Evolutionary conservation across 1,140 invertebrate species (phyloP), one percentile per base, ranked within the genome.

Genomic region (Branchinecta lindahli): DNA sequence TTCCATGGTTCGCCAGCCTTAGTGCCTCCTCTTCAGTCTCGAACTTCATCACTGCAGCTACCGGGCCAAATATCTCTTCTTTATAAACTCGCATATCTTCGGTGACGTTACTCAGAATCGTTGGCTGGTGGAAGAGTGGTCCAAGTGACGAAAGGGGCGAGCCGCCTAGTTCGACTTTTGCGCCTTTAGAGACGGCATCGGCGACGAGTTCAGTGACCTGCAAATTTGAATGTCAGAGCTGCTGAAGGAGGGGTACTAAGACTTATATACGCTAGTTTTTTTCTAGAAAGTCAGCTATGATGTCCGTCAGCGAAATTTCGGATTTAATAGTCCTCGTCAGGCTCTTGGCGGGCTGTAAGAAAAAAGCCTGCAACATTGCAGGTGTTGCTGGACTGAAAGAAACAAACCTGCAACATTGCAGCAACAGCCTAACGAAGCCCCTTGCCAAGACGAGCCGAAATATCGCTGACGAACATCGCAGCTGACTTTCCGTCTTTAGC

Each of bases 21-120:
- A 99, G 68, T 15, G 85, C 95, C 77, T 98, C 94, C 65, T 90
- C 86, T 80, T 99, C 96, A 20, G 84, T 86, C 73, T 87, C 85
- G 79, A 99, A 97, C 73, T 88, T 91, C 69, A 92, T 84, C 74
- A 95, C 85, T 9, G 88, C 84, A 70, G 89, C 90, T 12, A 99
- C 86, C 0, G 96, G 96, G 0, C 96, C 96, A 82, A 99, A 99
- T 70, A 98, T 90, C 83, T 99, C 96, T 75, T 95, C 91, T 8
- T 81, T 79, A 74, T 88, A 92, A 70, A 95, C 86, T 69, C 84
- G 77, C 89, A 97, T 97, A 45, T 89, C 81, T 21, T 82, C 75
- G 12, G 84, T 90, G 5, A 98, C 86, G 79, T 89, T 82, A 1
- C 88, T 86, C 6, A 99, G 76, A 20, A 99, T 77, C 0, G 96